Evolutionary conservation across 2,113 vertebrate genomes (phyloP), one percentile per base, ranked within the genome.

Genomic region (Oncorhynchus gorbuscha): DNA sequence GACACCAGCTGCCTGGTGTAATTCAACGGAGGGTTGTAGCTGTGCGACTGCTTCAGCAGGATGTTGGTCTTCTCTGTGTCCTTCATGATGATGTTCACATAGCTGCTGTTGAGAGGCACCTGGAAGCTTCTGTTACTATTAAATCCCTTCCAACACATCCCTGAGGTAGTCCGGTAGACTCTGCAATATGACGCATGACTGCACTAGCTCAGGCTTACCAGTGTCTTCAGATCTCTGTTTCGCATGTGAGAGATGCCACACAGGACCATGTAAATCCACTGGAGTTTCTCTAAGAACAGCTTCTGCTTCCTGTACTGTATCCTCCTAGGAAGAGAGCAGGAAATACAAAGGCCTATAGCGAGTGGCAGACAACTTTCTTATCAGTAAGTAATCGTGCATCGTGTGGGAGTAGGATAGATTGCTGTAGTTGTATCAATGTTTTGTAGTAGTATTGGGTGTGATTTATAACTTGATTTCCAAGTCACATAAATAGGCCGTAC

Each of bases 231-330:
- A 61, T 77, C 70, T 65, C 70, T 72, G 45, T 72, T 72, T 22
- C 70, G 48, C 76, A 72, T 77, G 61, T 77, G 59, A 20, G 76
- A 45, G 70, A 77, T 72, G 12, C 76, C 76, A 72, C 76, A 77
- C 14, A 77, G 14, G 26, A 77, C 64, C 61, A 49, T 65, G 62
- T 77, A 72, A 11, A 77, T 66, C 69, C 76, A 77, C 61, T 77
- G 14, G 4, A 77, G 70, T 18, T 72, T 64, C 58, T 77, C 76
- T 3, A 18, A 26, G 24, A 77, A n/a, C 12, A 49, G 61, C 59
- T 51, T 32, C 70, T 72, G 58, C 26, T 77, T 77, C 61, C 70
- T 49, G 26, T 49, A 11, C 24, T 8, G 64, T 3, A 58, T 62
- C 39, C 75, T 71, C 58, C 66, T 66, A 11, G 3, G 55, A 28